Evolutionary conservation across 92 coral and sea anemone genomes (phyloP), one percentile per base, ranked within the genome.

Genomic region (Bergia puertoricense): DNA sequence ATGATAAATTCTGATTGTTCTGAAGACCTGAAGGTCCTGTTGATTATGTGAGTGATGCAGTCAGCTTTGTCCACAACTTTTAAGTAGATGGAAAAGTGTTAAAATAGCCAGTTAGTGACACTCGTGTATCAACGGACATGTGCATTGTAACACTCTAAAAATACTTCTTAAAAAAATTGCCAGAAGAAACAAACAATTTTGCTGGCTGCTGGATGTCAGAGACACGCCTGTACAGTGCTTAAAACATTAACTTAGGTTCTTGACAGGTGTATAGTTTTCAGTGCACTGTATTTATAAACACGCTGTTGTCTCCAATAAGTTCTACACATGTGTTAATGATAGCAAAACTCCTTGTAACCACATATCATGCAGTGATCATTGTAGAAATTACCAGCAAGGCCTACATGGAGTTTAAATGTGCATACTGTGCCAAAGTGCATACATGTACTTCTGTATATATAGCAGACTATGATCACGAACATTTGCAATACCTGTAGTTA

Each of bases 401-500:
- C 8, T 23, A 20, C 8, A 7, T 62, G 30, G 23, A 62, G 69
- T 62, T 62, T 0, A 14, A 16, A 62, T 62, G 79, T 76, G 54
- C 48, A 42, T 42, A 76, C 44, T 23, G 51, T 76, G 51, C 50
- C 46, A 16, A 76, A 18, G 46, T 7, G 42, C 45, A 8, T 39
- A 13, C 23, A 39, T 13, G 16, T 9, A 83, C 40, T 67, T 30
- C 30, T 30, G 30, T 30, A 30, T 30, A 43, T 11, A 83, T 13
- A 18, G 14, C 8, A 16, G 18, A 11, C 13, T 79, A 13, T 23
- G 20, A 36, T 9, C 39, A 67, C 40, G 37, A 67, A 67, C 62
- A 68, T 77, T 10, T 43, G 36, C 16, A 67, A 67, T 83, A 83
- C 86, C 86, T 83, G 86, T 67, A 68, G 57, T 44, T 30, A 15